Evolutionary conservation across 2,113 vertebrate species (phyloP).

Genomic region (Tiliqua scincoides): DNA sequence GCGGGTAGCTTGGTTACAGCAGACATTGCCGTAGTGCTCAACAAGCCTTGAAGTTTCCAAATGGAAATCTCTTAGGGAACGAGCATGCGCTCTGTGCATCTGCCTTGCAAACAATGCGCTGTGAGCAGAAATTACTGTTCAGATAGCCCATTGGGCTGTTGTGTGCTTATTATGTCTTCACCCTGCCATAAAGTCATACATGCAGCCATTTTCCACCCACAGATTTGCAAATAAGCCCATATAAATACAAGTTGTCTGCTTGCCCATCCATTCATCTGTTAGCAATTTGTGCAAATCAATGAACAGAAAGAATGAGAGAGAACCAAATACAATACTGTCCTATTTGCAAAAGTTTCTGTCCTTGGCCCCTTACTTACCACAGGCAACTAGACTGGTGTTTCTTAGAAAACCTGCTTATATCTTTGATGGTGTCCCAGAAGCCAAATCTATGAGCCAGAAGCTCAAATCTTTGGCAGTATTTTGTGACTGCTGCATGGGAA

Average conservation of each 20-base stretch:
- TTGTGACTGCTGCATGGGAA: no score
- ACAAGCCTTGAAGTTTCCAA: neutral
- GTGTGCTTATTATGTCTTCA: neutral
- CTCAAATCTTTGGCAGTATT: neutral
- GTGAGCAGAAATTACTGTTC: slow-evolving; percentile 10
- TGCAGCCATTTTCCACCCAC: no score
- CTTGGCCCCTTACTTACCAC: neutral
- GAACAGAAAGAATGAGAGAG: neutral
- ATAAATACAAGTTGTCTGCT: neutral
- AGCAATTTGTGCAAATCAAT: neutral
- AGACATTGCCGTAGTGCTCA: neutral
- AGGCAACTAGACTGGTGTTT: neutral
- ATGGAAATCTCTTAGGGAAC: slow-evolving; percentile 22
- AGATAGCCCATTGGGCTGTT: slow-evolving; percentile 37
- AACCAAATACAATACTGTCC: neutral
- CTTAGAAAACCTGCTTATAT: neutral
- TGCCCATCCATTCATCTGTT: neutral
- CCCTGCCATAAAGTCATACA: no score
- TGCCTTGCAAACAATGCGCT: neutral
- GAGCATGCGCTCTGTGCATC: neutral
- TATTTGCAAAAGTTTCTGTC: neutral
- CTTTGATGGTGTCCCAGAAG: neutral
- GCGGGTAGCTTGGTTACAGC: neutral
- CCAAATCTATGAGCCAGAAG: no score
- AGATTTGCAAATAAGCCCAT: neutral